Percentiles rank a stretch among this genome's conserved stretches.
Conservation (phyloP, 2,797 vertebrate species). For the Triplophysa yarkandensis region DNA sequence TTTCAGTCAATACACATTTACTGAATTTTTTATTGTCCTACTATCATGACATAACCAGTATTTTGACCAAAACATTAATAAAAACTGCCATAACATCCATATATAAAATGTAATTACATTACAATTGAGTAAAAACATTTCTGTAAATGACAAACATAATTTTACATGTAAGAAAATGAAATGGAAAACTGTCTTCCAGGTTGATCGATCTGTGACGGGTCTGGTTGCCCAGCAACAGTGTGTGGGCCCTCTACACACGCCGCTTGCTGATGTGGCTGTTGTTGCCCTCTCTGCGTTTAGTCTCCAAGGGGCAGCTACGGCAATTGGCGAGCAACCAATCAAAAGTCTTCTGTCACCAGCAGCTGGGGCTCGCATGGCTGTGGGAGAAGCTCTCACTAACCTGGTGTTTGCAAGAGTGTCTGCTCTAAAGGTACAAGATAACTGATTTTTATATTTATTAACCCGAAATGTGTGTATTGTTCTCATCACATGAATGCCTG, state of each 20-base stretch:
- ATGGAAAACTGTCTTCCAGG: constrained; percentile 67
- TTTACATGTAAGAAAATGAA: not conserved
- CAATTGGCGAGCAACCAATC: constrained; percentile 91
- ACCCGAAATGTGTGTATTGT: not conserved
- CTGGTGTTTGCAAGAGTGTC: constrained; percentile 87
- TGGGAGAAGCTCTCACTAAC: constrained; percentile 91
- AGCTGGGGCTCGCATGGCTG: constrained; percentile 86
- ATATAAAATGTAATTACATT: not conserved
- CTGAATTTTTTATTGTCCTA: constrained; percentile 1
- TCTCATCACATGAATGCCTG: constrained; percentile 7
- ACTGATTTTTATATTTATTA: not conserved
- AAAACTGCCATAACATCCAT: not conserved
- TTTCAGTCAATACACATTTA: not conserved
- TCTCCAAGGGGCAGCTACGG: constrained; percentile 83
- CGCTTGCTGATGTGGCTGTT: constrained; percentile 88
- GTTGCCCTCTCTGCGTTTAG: constrained; percentile 86
- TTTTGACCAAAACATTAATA: not conserved
- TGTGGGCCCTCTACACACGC: constrained; percentile 91
- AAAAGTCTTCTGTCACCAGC: constrained; percentile 86
- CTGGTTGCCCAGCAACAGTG: constrained; percentile 96
- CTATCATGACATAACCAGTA: not conserved
- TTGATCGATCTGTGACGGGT: constrained; percentile 92
- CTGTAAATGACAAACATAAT: not conserved
- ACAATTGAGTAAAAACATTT: not conserved
- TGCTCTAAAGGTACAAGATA: constrained; percentile 76